A percentile compares a stretch with the other conserved stretches of the same genome.
Evolutionary conservation across 2,888 invertebrate genomes (phyloP).

Genomic region (Dysmachus trigonus): DNA sequence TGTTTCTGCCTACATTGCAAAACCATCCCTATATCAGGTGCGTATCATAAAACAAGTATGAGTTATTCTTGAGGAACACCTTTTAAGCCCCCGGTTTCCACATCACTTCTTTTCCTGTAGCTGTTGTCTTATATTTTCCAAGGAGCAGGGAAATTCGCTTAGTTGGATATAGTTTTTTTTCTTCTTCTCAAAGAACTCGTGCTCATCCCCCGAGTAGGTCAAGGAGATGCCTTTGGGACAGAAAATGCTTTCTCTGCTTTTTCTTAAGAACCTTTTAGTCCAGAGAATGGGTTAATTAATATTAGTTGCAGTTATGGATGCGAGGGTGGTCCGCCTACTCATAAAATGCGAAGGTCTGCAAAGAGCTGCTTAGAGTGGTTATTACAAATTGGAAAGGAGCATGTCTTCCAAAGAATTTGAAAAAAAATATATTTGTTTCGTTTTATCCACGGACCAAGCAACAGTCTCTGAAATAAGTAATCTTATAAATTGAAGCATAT

Average conservation of each 20-base stretch:
- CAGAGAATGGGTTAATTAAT: conserved; percentile 10
- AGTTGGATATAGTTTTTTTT: neutral
- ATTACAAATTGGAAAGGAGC: neutral
- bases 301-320: neutral
- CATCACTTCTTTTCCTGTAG: neutral
- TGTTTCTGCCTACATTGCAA: neutral
- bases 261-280: conserved; percentile 5
- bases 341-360: neutral
- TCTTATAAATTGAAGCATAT: neutral
- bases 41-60: neutral
- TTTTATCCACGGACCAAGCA: neutral
- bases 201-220: neutral
- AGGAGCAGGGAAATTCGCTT: neutral
- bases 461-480: neutral
- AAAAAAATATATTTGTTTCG: neutral
- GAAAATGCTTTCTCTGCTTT: neutral
- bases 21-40: neutral
- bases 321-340: neutral
- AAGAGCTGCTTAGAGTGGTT: neutral
- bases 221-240: conserved; percentile 9
- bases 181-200: neutral
- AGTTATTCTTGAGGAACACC: neutral
- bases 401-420: neutral
- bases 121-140: neutral
- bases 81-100: neutral